These are phyloP conservation scores for Gymnoscopelus microlampas DNA, from an alignment of 2,797 vertebrate genomes.

Conservation along the genomic window DNA sequence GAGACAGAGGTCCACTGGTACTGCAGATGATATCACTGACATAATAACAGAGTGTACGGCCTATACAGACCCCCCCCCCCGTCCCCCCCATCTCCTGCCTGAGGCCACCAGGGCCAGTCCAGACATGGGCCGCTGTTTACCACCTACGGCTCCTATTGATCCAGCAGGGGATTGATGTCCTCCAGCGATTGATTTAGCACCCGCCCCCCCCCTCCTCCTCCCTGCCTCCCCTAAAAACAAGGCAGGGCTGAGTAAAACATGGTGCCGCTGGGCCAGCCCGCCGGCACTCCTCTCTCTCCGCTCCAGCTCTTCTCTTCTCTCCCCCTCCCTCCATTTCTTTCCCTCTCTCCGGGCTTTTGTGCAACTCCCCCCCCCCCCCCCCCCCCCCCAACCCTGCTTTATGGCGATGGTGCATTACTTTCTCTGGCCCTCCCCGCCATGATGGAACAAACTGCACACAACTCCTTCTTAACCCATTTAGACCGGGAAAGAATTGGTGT, in stretches of 20 bases:
- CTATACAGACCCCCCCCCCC: constrained; percentile 56
- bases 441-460: constrained; percentile 9
- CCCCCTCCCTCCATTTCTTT: no score
- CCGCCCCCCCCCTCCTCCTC: constrained; percentile 52
- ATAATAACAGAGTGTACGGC: constrained; percentile 75
- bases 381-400: no score
- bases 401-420: neutral
- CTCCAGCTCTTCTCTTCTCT: constrained; percentile 22
- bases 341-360: no score
- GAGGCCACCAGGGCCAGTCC: constrained; percentile 48
- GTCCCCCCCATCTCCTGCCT: constrained; percentile 52
- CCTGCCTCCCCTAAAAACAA: constrained; percentile 59
- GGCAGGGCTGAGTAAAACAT: constrained; percentile 65
- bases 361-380: no score
- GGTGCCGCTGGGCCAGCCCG: constrained; percentile 12
- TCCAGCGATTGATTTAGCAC: constrained; percentile 74
- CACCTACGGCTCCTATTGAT: constrained; percentile 76
- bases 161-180: constrained; percentile 74
- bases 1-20: constrained; percentile 32
- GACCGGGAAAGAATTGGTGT: no score
- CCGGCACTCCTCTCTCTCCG: neutral
- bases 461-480: constrained; percentile 41
- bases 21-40: constrained; percentile 72
- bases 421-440: constrained; percentile 14
- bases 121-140: constrained; percentile 59